A percentile compares a stretch with the other conserved stretches of the same genome.
These are phyloP conservation scores for Coregonus ussuriensis DNA, from an alignment of 2,797 vertebrate genomes.

Conservation along the genomic window DNA sequence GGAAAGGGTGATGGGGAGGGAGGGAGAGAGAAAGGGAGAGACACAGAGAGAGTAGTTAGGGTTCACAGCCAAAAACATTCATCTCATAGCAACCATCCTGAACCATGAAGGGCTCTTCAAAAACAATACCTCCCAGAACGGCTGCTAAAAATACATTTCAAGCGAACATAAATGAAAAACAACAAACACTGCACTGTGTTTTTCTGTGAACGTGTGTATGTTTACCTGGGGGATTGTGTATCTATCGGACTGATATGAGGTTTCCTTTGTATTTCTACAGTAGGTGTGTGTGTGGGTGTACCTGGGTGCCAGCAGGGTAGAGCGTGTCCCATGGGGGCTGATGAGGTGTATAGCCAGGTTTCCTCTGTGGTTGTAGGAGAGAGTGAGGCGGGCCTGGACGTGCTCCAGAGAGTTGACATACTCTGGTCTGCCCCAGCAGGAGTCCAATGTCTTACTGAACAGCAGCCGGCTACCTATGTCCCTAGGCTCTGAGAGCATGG, in stretches of 20 bases:
- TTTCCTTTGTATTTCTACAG: background rate
- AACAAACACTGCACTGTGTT: background rate
- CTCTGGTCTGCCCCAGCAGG: conserved; percentile 86
- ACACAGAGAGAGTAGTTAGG: background rate
- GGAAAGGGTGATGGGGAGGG: background rate
- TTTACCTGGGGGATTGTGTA: background rate
- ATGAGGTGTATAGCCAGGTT: conserved; percentile 92
- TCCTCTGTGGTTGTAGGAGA: conserved; percentile 92
- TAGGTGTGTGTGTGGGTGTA: conserved; percentile 54
- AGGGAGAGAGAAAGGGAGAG: background rate
- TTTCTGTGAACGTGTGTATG: background rate
- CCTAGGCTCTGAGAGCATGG: conserved; percentile 89
- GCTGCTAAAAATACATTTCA: background rate
- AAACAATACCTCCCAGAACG: background rate
- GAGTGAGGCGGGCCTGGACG: conserved; percentile 87
- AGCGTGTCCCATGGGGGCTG: conserved; percentile 94
- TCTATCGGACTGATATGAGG: background rate
- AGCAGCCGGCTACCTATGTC: conserved; percentile 89
- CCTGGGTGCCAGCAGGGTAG: conserved; percentile 92
- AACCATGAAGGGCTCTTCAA: background rate
- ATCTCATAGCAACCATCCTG: background rate
- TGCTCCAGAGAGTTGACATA: conserved; percentile 89
- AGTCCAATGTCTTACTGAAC: conserved; percentile 84
- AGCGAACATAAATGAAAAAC: background rate
- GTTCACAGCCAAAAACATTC: background rate